Evolutionary conservation across 2,888 invertebrate species (phyloP).

Genomic region (Stratiomys singularior): DNA sequence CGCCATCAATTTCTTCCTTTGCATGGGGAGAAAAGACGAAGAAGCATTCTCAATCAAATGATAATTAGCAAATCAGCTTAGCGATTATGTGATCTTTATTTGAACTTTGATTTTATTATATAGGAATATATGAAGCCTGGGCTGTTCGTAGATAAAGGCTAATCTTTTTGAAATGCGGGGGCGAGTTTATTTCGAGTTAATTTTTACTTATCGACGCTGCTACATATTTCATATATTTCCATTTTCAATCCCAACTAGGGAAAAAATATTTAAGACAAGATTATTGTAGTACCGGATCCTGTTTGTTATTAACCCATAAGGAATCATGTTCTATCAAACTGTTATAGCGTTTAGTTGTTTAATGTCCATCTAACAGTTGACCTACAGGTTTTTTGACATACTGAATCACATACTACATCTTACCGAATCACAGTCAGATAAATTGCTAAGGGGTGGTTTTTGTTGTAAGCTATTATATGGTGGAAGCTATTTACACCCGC

Average conservation of each 20-base stretch:
- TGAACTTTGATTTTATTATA: constrained; percentile 34
- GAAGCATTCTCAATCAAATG: constrained; percentile 34
- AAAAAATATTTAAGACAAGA: not conserved
- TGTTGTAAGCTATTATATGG: no score
- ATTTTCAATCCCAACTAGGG: not conserved
- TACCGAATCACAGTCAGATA: no score
- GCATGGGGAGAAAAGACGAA: not conserved
- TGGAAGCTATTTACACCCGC: no score
- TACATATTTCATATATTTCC: not conserved
- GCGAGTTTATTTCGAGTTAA: constrained; percentile 1
- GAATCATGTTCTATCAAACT: not conserved
- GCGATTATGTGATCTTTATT: constrained; percentile 39
- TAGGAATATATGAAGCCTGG: not conserved
- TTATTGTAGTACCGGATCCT: not conserved
- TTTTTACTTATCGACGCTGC: not conserved
- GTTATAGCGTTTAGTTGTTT: not conserved
- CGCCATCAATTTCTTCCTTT: not conserved
- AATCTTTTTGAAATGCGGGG: constrained; percentile 28
- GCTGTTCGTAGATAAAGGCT: not conserved
- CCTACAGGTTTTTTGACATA: no score
- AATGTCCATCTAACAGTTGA: not conserved
- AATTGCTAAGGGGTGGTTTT: no score
- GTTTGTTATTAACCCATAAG: not conserved
- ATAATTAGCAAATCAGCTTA: constrained; percentile 40
- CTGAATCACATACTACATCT: no score